Evolutionary conservation across 2,888 invertebrate species (phyloP).

Genomic region (Masnerella sp.): DNA sequence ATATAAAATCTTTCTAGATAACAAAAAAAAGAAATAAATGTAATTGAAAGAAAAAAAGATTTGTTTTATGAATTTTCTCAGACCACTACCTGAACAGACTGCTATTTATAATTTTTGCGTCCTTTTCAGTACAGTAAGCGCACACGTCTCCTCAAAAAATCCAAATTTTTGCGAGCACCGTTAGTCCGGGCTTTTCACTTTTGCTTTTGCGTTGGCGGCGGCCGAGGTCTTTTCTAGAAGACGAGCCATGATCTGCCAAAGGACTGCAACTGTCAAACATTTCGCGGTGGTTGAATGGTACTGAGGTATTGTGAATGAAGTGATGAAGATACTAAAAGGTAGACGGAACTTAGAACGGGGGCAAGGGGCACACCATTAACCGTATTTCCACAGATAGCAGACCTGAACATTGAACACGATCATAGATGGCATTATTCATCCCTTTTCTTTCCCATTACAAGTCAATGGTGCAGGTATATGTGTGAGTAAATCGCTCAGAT

Average conservation of each 20-base stretch:
- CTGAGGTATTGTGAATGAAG: constrained; percentile 20
- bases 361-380: constrained; percentile 5
- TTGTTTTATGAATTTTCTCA: constrained; percentile 6
- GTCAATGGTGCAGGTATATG: not conserved
- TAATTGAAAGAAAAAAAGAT: not conserved
- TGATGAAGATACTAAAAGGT: not conserved
- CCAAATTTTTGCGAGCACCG: no score
- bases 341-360: not conserved
- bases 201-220: no score
- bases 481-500: constrained; percentile 1
- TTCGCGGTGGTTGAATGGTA: constrained; percentile 9
- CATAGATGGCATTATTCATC: not conserved
- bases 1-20: no score
- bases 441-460: not conserved
- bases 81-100: not conserved
- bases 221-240: constrained; percentile 12
- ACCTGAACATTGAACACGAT: not conserved
- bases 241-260: not conserved
- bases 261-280: no score
- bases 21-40: constrained; percentile 8
- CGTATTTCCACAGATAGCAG: constrained; percentile 23
- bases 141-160: constrained; percentile 6
- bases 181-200: not conserved
- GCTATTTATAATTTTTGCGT: constrained; percentile 17
- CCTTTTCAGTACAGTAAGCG: constrained; percentile 17